Evolutionary conservation across 2,113 vertebrate species (phyloP).

Genomic region (Malurus melanocephalus): DNA sequence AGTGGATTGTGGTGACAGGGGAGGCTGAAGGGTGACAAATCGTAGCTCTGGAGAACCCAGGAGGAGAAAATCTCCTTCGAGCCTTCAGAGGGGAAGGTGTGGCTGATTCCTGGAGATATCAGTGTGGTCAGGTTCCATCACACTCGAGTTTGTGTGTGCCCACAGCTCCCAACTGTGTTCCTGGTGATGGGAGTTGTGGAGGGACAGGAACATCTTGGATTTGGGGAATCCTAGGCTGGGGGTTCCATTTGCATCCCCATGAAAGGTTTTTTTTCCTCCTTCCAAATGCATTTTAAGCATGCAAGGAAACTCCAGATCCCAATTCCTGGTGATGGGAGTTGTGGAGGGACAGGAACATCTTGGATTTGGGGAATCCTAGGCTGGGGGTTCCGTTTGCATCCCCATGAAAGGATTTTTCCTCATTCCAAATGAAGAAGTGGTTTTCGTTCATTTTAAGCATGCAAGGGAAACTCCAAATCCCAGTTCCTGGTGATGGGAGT

Average conservation of each 20-base stretch:
- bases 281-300: accelerated
- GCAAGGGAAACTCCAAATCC: neutral
- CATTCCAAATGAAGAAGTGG: accelerated
- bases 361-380: neutral
- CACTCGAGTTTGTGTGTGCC: accelerated
- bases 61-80: neutral
- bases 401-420: neutral
- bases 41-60: neutral
- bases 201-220: neutral
- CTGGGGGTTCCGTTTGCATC: accelerated
- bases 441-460: neutral
- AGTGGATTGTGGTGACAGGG: accelerated
- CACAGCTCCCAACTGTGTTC: accelerated
- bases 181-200: neutral
- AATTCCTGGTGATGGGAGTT: neutral
- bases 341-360: neutral
- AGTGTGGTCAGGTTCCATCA: accelerated
- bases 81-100: accelerated
- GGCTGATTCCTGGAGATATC: neutral
- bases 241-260: accelerated
- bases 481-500: neutral
- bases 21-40: neutral
- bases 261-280: neutral
- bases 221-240: neutral
- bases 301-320: no score